Evolutionary conservation across 2,113 vertebrate species (phyloP).

Genomic region (Tauraco erythrolophus): DNA sequence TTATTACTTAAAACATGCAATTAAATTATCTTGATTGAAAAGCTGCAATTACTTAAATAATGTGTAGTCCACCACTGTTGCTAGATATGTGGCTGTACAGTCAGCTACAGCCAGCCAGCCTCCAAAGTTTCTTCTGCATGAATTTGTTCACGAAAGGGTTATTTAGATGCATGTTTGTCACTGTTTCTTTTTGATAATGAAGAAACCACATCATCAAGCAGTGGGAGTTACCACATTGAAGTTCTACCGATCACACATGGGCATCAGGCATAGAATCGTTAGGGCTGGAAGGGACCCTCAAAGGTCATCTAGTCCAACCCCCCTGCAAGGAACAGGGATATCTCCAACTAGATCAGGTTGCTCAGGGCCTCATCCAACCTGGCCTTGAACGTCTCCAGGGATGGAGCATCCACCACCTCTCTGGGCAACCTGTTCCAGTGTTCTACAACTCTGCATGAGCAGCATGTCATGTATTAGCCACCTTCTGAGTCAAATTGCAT

Average conservation of each 20-base stretch:
- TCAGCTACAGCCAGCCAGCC: background rate
- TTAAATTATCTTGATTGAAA: background rate
- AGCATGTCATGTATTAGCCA: background rate
- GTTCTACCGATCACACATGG: background rate
- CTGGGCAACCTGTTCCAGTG: no score
- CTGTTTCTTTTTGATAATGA: background rate
- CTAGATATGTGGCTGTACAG: background rate
- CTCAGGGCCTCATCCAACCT: no score
- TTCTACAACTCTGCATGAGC: no score
- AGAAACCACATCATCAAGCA: background rate
- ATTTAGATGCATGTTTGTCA: background rate
- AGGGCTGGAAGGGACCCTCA: no score
- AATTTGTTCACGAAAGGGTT: background rate
- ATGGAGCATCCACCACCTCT: no score
- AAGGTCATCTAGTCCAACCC: no score
- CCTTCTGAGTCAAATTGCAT: background rate
- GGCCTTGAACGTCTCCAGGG: no score
- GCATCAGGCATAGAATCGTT: no score
- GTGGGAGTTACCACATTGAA: background rate
- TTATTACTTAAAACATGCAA: background rate
- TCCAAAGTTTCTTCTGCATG: background rate
- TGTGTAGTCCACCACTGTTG: background rate
- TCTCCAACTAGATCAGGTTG: no score
- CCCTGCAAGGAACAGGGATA: no score
- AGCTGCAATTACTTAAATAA: background rate